phyloP scores from a whole-genome alignment of 2,888 invertebrate genomes.

The Latrodectus elegans region DNA sequence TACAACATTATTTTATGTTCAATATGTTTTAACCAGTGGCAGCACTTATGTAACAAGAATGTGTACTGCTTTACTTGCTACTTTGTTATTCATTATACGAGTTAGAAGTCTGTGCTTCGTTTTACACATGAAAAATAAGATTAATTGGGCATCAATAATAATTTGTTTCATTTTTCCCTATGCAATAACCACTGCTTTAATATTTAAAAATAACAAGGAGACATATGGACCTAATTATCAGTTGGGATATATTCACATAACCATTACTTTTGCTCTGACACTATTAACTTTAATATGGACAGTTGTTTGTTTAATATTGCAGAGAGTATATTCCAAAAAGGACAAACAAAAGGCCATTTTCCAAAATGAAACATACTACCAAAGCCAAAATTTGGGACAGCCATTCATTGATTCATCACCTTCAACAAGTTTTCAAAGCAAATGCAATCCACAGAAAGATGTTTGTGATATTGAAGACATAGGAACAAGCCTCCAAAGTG shows the following conservation, averaged over 20 bases:
- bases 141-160: conserved; percentile 78
- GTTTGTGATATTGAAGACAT: conserved; percentile 61
- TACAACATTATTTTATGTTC: conserved; percentile 60
- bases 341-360: neutral
- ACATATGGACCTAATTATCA: conserved; percentile 84
- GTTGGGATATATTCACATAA: conserved; percentile 85
- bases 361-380: neutral
- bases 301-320: conserved; percentile 63
- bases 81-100: conserved; percentile 76
- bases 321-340: conserved; percentile 54
- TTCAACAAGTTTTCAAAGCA: neutral
- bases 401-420: neutral
- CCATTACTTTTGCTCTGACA: conserved; percentile 74
- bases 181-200: conserved; percentile 20
- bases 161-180: conserved; percentile 74
- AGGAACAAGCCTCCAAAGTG: neutral
- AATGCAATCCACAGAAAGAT: neutral
- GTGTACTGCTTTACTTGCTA: conserved; percentile 73
- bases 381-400: neutral
- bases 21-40: conserved; percentile 66
- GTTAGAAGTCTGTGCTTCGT: conserved; percentile 89
- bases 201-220: conserved; percentile 21
- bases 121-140: conserved; percentile 77
- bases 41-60: conserved; percentile 74
- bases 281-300: conserved; percentile 56